A percentile compares a stretch with the other conserved stretches of the same genome.
Conservation (phyloP, 37 sponge, comb jelly and placozoan species). For the Mnemiopsis leidyi region DNA sequence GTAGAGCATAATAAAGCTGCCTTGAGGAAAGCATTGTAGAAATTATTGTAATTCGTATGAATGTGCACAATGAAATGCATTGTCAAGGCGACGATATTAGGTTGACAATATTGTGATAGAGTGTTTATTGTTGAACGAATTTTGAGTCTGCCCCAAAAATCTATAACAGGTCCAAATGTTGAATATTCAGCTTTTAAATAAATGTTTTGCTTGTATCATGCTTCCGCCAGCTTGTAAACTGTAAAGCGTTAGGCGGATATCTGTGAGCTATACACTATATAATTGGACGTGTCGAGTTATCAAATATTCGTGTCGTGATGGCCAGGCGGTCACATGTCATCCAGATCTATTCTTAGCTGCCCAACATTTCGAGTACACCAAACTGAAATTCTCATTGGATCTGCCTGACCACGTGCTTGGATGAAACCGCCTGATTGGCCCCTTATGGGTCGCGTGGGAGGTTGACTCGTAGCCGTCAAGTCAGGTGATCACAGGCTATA, state of each 20-base stretch:
- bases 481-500: not conserved
- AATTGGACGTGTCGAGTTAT: constrained; percentile 33
- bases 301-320: not conserved
- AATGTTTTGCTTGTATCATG: not conserved
- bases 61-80: not conserved
- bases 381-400: not conserved
- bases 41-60: not conserved
- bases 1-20: not conserved
- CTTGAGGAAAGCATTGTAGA: not conserved
- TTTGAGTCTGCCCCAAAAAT: too few relatives aligned
- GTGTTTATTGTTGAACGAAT: not conserved
- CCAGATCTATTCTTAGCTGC: constrained; percentile 39
- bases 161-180: not conserved
- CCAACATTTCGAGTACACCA: constrained; percentile 23
- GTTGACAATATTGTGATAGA: not conserved
- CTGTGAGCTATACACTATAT: not conserved
- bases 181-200: not conserved
- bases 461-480: not conserved
- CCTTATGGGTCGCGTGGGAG: not conserved
- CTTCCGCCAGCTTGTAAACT: not conserved
- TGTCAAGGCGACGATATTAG: not conserved
- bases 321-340: not conserved
- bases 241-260: not conserved
- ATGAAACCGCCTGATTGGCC: not conserved
- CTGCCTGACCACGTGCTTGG: not conserved